Evolutionary conservation across 2,888 invertebrate species (phyloP).

Genomic region (Chymomyza caudatula): DNA sequence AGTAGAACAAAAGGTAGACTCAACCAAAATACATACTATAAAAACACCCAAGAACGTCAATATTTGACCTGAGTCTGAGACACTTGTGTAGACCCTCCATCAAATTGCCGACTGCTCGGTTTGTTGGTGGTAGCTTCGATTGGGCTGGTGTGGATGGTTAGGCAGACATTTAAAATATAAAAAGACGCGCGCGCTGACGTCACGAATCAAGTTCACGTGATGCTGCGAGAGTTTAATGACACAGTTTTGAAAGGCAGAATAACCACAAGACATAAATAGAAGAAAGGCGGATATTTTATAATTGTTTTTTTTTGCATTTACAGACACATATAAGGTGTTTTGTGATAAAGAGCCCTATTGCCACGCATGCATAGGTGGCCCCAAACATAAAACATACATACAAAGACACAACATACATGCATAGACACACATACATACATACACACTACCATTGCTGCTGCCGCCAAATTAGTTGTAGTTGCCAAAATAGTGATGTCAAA

Average conservation of each 20-base stretch:
- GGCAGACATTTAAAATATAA: background rate
- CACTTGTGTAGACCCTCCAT: background rate
- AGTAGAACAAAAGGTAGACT: background rate
- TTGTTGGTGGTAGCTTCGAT: background rate
- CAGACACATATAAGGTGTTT: too few species aligned
- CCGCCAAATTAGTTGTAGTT: too few species aligned
- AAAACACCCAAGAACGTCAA: background rate
- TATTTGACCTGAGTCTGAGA: background rate
- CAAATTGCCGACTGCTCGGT: background rate
- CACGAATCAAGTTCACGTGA: constrained; percentile 43
- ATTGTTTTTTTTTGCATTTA: too few species aligned
- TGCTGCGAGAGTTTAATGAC: constrained; percentile 42
- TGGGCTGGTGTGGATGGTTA: background rate
- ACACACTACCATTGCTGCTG: too few species aligned
- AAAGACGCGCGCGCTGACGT: constrained; percentile 19
- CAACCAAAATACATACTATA: background rate
- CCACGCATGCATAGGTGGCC: too few species aligned
- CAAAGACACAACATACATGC: too few species aligned
- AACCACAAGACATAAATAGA: background rate
- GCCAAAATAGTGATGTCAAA: too few species aligned
- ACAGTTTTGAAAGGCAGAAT: constrained; percentile 31
- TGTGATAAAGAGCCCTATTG: too few species aligned
- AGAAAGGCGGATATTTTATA: too few species aligned
- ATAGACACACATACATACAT: too few species aligned
- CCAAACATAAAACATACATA: too few species aligned